Evolutionary conservation across 2,113 vertebrate species (phyloP), one percentile per base, ranked within the genome.

Genomic region (Perca schrenkii): DNA sequence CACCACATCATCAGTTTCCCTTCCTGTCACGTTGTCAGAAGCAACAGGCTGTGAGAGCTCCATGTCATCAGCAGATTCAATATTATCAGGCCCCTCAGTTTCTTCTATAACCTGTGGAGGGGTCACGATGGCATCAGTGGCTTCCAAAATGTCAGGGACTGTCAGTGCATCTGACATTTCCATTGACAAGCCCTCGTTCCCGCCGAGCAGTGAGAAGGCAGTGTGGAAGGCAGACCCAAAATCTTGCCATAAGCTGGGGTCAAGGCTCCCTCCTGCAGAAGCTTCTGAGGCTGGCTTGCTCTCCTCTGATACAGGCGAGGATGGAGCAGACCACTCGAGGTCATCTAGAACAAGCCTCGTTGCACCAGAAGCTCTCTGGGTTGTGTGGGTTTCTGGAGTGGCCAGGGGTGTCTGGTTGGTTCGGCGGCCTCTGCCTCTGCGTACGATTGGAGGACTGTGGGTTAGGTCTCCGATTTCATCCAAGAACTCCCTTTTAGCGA

Each of bases 401-500:
- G 57, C 65, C 25, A 82, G 83, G 0, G 93, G 91, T 0, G 94
- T 95, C n/a, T 95, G 94, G 58, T 96, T 96, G 0, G 91, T 89
- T 75, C 95, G 95, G 28, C 97, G 91, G 0, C 95, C 93, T 79
- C 89, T 86, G 36, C 61, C 69, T 22, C 95, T 95, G 2, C 97
- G 94, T 10, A 96, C 83, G 6, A 93, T 92, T 0, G 94, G 83
- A 56, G 93, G 88, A 34, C 94, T 95, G 0, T 89, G 88, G n/a
- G 91, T 93, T 69, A 95, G 85, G 0, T 95, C 80, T 25, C 97
- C 96, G 0, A 76, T 68, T 22, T 98, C 97, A 4, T 96, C 95
- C 0, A 91, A 86, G 19, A 96, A 93, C 75, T 99, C 97, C 8
- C 98, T 94, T 77, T 95, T 96, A 2, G 98, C 98, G 43, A 99